Evolutionary conservation across 2,888 invertebrate genomes (phyloP).

Genomic region (Tricholauxania praeusta): DNA sequence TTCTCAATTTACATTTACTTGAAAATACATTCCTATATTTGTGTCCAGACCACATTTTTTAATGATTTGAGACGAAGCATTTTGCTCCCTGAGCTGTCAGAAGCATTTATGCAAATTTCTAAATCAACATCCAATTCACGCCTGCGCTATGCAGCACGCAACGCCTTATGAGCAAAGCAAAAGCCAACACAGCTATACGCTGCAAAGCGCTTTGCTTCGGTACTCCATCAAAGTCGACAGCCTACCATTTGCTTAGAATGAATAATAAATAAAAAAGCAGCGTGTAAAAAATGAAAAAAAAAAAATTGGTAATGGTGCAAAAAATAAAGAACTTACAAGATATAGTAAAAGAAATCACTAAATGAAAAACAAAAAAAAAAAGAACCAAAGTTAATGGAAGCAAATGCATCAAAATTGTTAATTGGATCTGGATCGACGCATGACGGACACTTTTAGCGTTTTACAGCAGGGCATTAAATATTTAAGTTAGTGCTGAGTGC

Average conservation of each 20-base stretch:
- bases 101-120: conserved; percentile 36
- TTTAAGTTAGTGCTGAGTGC: not conserved
- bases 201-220: conserved; percentile 2
- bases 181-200: conserved; percentile 12
- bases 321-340: not conserved
- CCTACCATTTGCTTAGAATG: conserved; percentile 5
- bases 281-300: not conserved
- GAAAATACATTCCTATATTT: too few relatives aligned
- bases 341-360: too few relatives aligned
- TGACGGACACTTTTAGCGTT: conserved; percentile 64
- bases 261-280: not conserved
- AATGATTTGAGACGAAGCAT: too few relatives aligned
- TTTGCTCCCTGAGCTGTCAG: conserved; percentile 14
- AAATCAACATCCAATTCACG: conserved; percentile 34
- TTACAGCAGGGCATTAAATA: conserved; percentile 45
- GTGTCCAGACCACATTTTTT: too few relatives aligned
- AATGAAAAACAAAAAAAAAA: conserved; percentile 26
- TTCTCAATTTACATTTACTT: too few relatives aligned
- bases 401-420: conserved; percentile 67
- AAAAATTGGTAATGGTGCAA: not conserved
- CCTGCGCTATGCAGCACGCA: conserved; percentile 22
- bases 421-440: conserved; percentile 66
- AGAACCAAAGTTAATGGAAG: conserved; percentile 59
- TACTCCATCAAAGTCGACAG: conserved; percentile 24
- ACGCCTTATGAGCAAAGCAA: not conserved